A percentile compares a stretch with the other conserved stretches of the same genome.
These are phyloP conservation scores for Apis cerana DNA, from an alignment of 1,140 invertebrate species.

Conservation along the genomic window DNA sequence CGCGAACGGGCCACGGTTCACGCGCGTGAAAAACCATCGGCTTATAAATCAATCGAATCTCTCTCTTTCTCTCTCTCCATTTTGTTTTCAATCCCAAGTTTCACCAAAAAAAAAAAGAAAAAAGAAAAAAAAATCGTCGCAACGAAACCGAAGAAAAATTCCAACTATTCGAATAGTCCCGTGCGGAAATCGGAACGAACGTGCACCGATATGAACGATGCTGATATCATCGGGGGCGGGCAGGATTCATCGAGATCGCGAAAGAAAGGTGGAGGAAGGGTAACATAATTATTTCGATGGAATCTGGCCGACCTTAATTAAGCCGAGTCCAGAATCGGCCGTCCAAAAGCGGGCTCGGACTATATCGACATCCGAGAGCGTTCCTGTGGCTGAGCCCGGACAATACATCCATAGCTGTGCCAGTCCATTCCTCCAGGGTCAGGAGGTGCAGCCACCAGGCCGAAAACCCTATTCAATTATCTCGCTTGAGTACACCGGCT, in stretches of 20 bases:
- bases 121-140: too few species aligned
- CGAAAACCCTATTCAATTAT: constrained; percentile 74
- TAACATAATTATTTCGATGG: constrained; percentile 38
- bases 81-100: too few species aligned
- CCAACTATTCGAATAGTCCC: too few species aligned
- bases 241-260: too few species aligned
- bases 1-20: constrained; percentile 4
- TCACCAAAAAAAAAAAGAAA: too few species aligned
- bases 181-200: too few species aligned
- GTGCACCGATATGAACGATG: too few species aligned
- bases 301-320: constrained; percentile 57
- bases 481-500: constrained; percentile 65
- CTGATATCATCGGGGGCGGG: too few species aligned
- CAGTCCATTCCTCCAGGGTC: constrained; percentile 57
- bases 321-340: constrained; percentile 56
- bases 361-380: constrained; percentile 72
- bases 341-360: constrained; percentile 52
- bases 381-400: constrained; percentile 74
- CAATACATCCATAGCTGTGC: constrained; percentile 69
- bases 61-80: neutral
- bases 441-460: constrained; percentile 55
- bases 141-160: too few species aligned
- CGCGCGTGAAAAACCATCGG: constrained; percentile 45
- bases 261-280: neutral
- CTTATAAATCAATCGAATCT: constrained; percentile 52